A percentile compares a stretch with the other conserved stretches of the same genome.
These are phyloP conservation scores for Psammodynastes pulverulentus DNA, from an alignment of 2,113 vertebrate species.

Conservation along the genomic window DNA sequence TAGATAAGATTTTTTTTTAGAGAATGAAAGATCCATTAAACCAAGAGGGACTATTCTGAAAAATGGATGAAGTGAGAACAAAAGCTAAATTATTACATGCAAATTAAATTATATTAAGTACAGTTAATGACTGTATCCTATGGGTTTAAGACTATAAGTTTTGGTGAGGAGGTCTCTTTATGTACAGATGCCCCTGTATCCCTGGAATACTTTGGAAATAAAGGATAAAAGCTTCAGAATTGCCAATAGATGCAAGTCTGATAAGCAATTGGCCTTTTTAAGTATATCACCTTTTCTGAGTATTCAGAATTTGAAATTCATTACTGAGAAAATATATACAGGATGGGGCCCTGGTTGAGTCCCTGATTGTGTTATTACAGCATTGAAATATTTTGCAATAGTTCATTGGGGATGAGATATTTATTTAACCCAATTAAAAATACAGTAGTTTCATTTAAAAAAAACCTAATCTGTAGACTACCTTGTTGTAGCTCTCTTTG, in stretches of 20 bases:
- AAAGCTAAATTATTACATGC: background rate
- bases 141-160: background rate
- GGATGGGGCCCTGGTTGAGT: background rate
- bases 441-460: background rate
- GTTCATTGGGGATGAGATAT: background rate
- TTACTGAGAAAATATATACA: background rate
- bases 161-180: background rate
- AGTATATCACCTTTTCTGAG: background rate
- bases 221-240: background rate
- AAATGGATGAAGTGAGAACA: background rate
- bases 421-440: background rate
- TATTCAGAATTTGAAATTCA: background rate
- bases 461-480: no score
- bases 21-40: background rate
- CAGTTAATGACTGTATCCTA: background rate
- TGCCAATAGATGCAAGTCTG: background rate
- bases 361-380: background rate
- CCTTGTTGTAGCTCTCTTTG: background rate
- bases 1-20: background rate
- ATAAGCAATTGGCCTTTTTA: background rate
- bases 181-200: background rate
- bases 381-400: background rate
- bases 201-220: background rate
- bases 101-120: background rate
- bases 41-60: background rate